Percentiles rank a stretch among this genome's conserved stretches.
Conservation (phyloP, 2,113 vertebrate species). For the Rynchops niger region DNA sequence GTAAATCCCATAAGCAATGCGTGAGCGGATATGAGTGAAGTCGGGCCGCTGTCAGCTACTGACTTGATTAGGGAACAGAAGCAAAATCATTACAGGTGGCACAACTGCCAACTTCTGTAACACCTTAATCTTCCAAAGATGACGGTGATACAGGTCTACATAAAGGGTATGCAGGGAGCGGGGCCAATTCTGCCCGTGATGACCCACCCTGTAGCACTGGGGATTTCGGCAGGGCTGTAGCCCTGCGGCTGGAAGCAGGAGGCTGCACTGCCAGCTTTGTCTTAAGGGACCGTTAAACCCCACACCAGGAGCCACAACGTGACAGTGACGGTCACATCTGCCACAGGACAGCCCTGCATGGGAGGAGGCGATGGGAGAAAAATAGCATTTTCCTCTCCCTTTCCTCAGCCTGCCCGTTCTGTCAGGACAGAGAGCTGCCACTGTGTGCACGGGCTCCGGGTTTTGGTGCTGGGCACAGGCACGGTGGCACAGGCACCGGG, state of each 20-base stretch:
- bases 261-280: not conserved
- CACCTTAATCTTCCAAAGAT: not conserved
- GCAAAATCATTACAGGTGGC: not conserved
- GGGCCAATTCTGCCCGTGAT: not conserved
- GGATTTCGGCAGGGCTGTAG: not conserved
- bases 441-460: no score
- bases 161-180: not conserved
- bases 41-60: not conserved
- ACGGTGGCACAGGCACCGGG: not conserved
- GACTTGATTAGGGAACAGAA: not conserved
- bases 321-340: not conserved
- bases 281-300: rapidly evolving
- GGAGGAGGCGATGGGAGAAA: not conserved
- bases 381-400: not conserved
- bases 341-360: rapidly evolving
- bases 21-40: not conserved
- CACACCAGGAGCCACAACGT: not conserved
- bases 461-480: not conserved
- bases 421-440: not conserved
- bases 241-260: not conserved
- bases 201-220: rapidly evolving
- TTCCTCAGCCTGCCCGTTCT: not conserved
- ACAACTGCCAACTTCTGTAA: not conserved
- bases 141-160: not conserved
- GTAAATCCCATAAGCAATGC: not conserved